phyloP scores from a whole-genome alignment of 2,888 invertebrate genomes.

The Choreutis nemorana region DNA sequence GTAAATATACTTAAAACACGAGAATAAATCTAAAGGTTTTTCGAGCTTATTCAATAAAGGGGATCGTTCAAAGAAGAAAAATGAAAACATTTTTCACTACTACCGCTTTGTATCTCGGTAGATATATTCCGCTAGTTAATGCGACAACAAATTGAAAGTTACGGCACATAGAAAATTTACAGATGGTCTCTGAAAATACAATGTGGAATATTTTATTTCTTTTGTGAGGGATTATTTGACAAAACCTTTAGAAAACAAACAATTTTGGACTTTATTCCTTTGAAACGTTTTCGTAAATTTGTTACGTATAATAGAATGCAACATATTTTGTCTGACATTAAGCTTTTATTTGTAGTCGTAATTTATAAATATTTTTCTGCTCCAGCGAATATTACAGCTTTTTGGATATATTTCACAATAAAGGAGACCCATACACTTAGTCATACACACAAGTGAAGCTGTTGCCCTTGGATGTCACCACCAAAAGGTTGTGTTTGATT shows the following conservation, averaged over 20 bases:
- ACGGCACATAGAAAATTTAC: constrained; percentile 14
- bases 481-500: constrained; percentile 4
- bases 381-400: too few species aligned
- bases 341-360: constrained; percentile 13
- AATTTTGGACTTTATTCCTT: constrained; percentile 4
- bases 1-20: constrained; percentile 27
- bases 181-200: constrained; percentile 14
- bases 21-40: constrained; percentile 29
- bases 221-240: constrained; percentile 12
- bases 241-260: constrained; percentile 12
- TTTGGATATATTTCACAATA: too few species aligned
- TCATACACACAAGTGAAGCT: too few species aligned
- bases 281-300: constrained; percentile 2
- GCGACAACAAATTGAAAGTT: constrained; percentile 26
- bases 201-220: constrained; percentile 15
- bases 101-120: constrained; percentile 25
- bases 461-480: constrained; percentile 8
- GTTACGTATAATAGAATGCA: constrained; percentile 4
- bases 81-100: constrained; percentile 31
- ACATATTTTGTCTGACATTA: constrained; percentile 5
- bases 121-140: constrained; percentile 20
- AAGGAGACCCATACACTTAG: too few species aligned
- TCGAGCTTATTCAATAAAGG: constrained; percentile 35
- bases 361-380: constrained; percentile 5
- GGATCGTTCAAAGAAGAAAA: constrained; percentile 40